A percentile compares a stretch with the other conserved stretches of the same genome.
phyloP scores from a whole-genome alignment of 2,888 invertebrate genomes.

The Saturnia pavonia region DNA sequence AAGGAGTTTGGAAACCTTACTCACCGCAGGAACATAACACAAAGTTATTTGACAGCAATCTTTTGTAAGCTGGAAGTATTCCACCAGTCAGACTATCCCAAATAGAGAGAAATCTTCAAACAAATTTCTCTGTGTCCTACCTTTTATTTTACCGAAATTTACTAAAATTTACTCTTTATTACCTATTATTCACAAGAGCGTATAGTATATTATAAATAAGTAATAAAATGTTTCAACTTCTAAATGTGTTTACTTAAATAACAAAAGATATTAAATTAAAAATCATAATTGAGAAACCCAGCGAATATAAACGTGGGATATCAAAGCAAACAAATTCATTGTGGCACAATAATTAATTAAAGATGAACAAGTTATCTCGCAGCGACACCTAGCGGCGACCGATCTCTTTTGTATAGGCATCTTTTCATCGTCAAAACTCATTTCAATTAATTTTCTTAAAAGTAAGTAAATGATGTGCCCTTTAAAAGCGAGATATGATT shows the following conservation, averaged over 20 bases:
- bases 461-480: slow-evolving; percentile 81
- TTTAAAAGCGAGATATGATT: slow-evolving; percentile 80
- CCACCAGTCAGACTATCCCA: too few relatives aligned
- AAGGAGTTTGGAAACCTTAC: too few relatives aligned
- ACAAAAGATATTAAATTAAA: slow-evolving; percentile 51
- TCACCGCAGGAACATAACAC: too few relatives aligned
- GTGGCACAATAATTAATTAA: slow-evolving; percentile 79
- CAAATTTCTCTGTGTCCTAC: too few relatives aligned
- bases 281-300: slow-evolving; percentile 60
- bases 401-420: slow-evolving; percentile 73
- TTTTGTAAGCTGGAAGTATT: too few relatives aligned
- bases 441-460: slow-evolving; percentile 81
- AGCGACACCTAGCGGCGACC: slow-evolving; percentile 78
- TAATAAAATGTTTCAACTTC: background rate
- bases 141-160: too few relatives aligned
- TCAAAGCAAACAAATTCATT: slow-evolving; percentile 74
- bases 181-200: too few relatives aligned
- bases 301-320: slow-evolving; percentile 58
- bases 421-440: slow-evolving; percentile 81
- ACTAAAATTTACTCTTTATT: too few relatives aligned
- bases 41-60: too few relatives aligned
- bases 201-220: background rate
- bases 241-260: background rate
- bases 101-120: too few relatives aligned
- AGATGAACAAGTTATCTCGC: slow-evolving; percentile 76